Conservation (phyloP, 2,797 vertebrate genomes). For the Dendrocincla tyrannina region DNA sequence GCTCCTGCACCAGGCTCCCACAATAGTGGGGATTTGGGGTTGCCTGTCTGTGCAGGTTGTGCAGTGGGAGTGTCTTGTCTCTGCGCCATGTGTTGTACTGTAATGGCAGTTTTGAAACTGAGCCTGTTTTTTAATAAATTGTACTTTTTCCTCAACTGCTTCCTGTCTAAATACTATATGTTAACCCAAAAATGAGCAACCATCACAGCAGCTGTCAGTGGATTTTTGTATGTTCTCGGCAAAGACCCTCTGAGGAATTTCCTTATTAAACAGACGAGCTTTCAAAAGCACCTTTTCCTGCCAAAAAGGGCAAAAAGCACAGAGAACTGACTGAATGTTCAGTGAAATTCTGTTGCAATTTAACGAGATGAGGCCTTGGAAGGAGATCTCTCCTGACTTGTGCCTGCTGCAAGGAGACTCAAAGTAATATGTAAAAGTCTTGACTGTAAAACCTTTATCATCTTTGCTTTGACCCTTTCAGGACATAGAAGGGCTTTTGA, state of each 20-base stretch:
- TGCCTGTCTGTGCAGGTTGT: background rate
- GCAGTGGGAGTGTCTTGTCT: background rate
- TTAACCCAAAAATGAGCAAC: conserved; percentile 26
- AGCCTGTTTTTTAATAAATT: conserved; percentile 43
- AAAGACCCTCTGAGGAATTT: conserved; percentile 58
- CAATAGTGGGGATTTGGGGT: background rate
- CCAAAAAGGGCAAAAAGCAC: conserved; percentile 52
- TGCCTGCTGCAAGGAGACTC: background rate
- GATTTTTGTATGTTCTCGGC: conserved; percentile 22
- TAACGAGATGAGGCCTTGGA: background rate
- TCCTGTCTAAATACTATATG: background rate
- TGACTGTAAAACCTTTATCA: background rate
- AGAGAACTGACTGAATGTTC: background rate
- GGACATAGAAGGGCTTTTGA: background rate
- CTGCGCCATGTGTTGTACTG: background rate
- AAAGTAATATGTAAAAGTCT: background rate
- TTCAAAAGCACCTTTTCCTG: conserved; percentile 42
- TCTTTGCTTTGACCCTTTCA: background rate
- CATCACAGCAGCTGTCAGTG: conserved; percentile 20
- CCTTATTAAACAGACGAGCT: conserved; percentile 26
- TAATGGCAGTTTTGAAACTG: background rate
- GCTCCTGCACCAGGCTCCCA: background rate
- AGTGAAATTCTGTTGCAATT: conserved; percentile 50
- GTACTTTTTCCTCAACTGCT: conserved; percentile 25
- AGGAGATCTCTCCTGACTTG: background rate